Base-by-base conservation (phyloP, 1,140 invertebrate species). In the Euglossa dilemma region DNA sequence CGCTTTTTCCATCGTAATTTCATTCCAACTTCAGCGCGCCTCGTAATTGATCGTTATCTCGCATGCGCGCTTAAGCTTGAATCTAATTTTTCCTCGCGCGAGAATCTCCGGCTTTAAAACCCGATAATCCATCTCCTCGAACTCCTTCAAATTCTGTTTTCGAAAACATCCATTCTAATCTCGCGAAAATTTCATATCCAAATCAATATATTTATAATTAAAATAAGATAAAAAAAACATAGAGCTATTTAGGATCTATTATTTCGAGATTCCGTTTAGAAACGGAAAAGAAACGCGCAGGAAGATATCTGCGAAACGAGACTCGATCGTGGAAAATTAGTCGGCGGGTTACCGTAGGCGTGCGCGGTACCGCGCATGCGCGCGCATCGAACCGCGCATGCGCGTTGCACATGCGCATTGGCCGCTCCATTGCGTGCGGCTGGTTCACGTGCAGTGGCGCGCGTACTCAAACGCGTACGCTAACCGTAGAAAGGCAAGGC, bases 401-500 rank as follows among this genome's bases (percentile, higher is more conserved):
- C 16, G 50, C 1, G 6, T 2, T n/a, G 11, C 70, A 9, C 63
- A 36, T 50, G 61, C 80, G 47, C 9, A 18, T 57, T 66, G 28
- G 23, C 36, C 25, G 6, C 64, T 76, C 25, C 28, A 36, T 59
- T 81, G 77, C 83, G 83, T 80, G 72, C 76, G 25, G 43, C 23
- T 28, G 11, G 63, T 69, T 78, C 80, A 80, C 74, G 70, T 82
- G 80, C 71, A 71, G 16, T 59, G 70, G 61, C 72, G 64, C 36
- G 45, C 56, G 36, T 63, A 50, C 47, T 50, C 36, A 28, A 61
- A 54, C 69, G 47, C n/a, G 50, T 56, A 57, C 61, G 50, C 54
- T 36, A 85, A 73, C 80, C 81, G 84, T 91, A 91, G 90, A 91
- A 91, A 91, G 90, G 90, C 85, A 87, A 91, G 90, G 75, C 90